These are phyloP conservation scores for Ailurus styani DNA, from an alignment of 2,113 vertebrate genomes.

Conservation along the genomic window DNA sequence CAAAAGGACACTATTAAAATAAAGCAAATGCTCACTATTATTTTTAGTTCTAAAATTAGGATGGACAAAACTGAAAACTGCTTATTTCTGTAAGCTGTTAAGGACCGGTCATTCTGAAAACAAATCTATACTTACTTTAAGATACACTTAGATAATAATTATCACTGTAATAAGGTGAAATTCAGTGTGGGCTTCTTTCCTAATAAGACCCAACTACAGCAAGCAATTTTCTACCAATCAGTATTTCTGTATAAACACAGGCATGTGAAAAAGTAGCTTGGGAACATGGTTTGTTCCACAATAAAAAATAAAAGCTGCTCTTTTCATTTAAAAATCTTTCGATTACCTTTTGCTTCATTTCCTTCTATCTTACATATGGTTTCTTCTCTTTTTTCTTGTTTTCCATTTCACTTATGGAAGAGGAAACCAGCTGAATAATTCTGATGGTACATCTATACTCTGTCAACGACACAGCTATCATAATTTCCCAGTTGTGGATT, in stretches of 20 bases:
- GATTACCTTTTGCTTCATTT: constrained; percentile 33
- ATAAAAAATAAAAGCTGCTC: constrained; percentile 32
- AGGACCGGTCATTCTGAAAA: constrained; percentile 18
- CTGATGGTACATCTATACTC: background rate
- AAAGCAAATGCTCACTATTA: background rate
- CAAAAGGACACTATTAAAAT: background rate
- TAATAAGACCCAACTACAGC: background rate
- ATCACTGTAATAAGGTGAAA: constrained; percentile 30
- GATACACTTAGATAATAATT: constrained; percentile 37
- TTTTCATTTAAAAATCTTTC: constrained; percentile 50
- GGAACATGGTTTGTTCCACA: background rate
- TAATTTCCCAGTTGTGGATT: background rate
- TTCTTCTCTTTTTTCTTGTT: constrained; percentile 32
- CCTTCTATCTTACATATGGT: background rate
- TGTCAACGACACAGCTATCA: background rate
- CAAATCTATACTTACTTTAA: constrained; percentile 38
- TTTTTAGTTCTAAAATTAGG: background rate
- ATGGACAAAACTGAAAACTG: background rate
- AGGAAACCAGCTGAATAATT: background rate
- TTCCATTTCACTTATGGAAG: background rate
- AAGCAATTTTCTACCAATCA: constrained; percentile 31
- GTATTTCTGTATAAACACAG: background rate
- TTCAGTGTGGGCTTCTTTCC: background rate
- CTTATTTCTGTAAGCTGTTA: constrained; percentile 8
- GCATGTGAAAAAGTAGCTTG: background rate